Evolutionary conservation across 2,888 invertebrate genomes (phyloP).

Genomic region (Tupiocoris notatus): DNA sequence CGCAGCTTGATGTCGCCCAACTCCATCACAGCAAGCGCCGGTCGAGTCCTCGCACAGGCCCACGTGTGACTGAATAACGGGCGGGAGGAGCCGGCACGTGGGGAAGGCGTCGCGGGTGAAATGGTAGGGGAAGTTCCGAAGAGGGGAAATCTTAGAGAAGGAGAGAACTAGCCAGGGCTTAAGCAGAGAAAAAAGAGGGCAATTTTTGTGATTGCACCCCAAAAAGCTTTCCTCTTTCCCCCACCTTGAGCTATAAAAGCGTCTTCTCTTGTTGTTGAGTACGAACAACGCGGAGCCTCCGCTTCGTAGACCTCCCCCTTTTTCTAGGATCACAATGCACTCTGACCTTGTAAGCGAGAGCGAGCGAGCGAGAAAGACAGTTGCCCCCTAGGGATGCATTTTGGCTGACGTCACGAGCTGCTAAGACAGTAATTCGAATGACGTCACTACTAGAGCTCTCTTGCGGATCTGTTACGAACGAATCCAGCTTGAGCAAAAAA

Average conservation of each 20-base stretch:
- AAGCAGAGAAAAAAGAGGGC: neutral
- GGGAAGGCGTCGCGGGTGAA: neutral
- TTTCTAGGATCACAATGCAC: neutral
- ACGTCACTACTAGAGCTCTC: neutral
- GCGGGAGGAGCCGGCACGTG: neutral
- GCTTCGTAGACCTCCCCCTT: no score
- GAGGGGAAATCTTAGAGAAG: neutral
- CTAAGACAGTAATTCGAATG: neutral
- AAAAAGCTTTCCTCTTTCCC: neutral
- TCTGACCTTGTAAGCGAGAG: neutral
- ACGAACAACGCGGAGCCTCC: neutral
- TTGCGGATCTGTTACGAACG: neutral
- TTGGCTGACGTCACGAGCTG: neutral
- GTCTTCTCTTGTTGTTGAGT: no score
- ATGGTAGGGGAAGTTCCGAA: neutral
- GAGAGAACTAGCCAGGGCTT: neutral
- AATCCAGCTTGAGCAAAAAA: neutral
- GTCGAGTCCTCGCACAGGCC: conserved; percentile 38
- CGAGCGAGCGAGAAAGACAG: neutral
- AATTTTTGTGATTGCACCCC: conserved; percentile 14
- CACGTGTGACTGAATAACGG: conserved; percentile 42
- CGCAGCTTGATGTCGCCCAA: conserved; percentile 42
- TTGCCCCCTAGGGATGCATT: neutral
- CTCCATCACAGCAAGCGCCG: conserved; percentile 38
- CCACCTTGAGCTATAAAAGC: neutral